A percentile compares a stretch with the other conserved stretches of the same genome.
Conservation (phyloP, 1,140 invertebrate species). For the Cotesia chilonis region DNA sequence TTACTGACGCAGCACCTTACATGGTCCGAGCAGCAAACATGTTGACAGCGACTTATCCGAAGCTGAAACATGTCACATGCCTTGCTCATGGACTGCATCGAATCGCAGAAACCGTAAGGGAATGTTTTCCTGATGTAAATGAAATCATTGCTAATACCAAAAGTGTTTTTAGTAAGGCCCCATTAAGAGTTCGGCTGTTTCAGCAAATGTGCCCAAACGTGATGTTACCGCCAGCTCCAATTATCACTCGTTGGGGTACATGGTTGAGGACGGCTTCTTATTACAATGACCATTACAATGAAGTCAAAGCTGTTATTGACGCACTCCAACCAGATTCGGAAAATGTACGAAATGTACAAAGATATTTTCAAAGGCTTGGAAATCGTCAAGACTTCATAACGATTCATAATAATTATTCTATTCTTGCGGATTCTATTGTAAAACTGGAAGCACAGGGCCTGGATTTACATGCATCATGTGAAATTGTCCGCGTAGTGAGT, state of each 20-base stretch:
- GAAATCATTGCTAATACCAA: not conserved
- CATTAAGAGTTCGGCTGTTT: not conserved
- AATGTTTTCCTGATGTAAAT: not conserved
- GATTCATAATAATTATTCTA: not conserved
- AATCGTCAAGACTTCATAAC: not conserved
- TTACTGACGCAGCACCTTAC: not conserved
- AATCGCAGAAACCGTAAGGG: not conserved
- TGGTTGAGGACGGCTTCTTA: not conserved
- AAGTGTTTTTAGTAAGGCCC: not conserved
- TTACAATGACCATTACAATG: not conserved
- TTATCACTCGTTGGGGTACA: not conserved
- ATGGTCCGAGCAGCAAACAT: not conserved
- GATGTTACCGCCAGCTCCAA: not conserved
- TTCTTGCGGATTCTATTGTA: not conserved
- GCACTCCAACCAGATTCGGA: not conserved
- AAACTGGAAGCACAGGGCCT: not conserved
- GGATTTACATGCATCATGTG: not conserved
- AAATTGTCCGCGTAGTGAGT: not conserved
- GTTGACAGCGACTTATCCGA: not conserved
- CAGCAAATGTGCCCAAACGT: not conserved
- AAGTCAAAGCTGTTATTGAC: not conserved
- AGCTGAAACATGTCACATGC: not conserved
- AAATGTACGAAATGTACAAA: not conserved
- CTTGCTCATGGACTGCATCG: not conserved
- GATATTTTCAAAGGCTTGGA: not conserved